Evolutionary conservation across 2,113 vertebrate genomes (phyloP), one percentile per base, ranked within the genome.

Genomic region (Crotophaga sulcirostris): DNA sequence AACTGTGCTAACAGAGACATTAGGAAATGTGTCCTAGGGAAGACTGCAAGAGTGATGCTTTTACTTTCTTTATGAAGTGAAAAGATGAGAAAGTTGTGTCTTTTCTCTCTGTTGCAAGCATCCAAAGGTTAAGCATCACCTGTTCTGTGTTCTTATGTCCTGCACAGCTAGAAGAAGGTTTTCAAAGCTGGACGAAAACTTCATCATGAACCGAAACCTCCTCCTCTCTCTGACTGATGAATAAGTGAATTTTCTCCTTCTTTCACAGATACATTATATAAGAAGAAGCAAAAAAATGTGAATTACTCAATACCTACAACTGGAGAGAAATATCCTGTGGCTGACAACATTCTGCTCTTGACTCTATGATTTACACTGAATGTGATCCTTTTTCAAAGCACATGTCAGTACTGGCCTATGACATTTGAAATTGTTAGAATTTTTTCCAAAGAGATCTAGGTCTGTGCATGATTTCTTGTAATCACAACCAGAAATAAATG

Each of bases 401-500:
- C n/a, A 5, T 88, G 64, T 93, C 90, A 77, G 67, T 90, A 80
- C 15, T 77, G 72, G 26, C 55, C 88, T 80, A 55, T 67, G 84
- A 68, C 79, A 84, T 84, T 36, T 63, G 47, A 80, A 85, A 93
- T 86, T 55, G 17, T 55, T 90, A 70, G 13, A 72, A 86, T 96
- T 96, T 67, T 90, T 95, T 91, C 85, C 79, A 86, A 74, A 59
- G 51, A 70, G 13, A 11, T 73, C 77, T 84, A 66, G 28, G 42
- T 63, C 56, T 83, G 8, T 47, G 90, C 85, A 69, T n/a, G 58
- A 40, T 68, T 84, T 88, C 25, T 73, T 90, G 29, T 60, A 90
- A 94, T 74, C 90, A 67, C 72, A 80, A 59, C 34, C 34, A 86
- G 64, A 94, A 92, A 93, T 74, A 96, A 59, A 51, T 90, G 33